phyloP scores from a whole-genome alignment of 2,113 vertebrate genomes.

The Antechinus stuartii region DNA sequence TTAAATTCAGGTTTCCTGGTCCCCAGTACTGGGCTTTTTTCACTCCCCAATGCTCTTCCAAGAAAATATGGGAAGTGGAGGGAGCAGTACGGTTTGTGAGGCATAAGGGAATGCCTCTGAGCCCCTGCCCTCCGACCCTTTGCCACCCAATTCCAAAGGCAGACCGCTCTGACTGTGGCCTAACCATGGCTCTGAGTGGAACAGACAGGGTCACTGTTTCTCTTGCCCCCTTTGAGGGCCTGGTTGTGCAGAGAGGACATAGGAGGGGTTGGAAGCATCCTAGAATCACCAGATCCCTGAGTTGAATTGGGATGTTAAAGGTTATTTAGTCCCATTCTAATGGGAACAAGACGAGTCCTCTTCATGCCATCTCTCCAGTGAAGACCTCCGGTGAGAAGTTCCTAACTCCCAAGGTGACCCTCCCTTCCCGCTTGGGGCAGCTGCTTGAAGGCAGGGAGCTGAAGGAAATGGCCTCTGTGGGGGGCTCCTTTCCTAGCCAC shows the following conservation, averaged over 20 bases:
- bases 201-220: background rate
- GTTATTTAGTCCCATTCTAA: background rate
- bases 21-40: background rate
- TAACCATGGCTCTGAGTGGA: background rate
- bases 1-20: background rate
- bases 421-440: background rate
- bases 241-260: background rate
- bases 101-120: background rate
- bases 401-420: background rate
- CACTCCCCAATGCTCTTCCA: too few species aligned
- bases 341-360: background rate
- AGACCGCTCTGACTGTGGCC: background rate
- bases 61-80: background rate
- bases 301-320: background rate
- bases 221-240: background rate
- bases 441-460: background rate
- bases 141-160: background rate
- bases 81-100: background rate
- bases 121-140: background rate
- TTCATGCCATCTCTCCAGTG: background rate
- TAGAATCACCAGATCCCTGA: background rate
- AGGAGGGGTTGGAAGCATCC: background rate
- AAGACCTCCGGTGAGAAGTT: background rate
- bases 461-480: background rate
- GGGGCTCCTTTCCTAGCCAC: background rate